Percentiles rank a stretch among this genome's conserved stretches.
phyloP scores from a whole-genome alignment of 2,797 vertebrate species.

The Siniperca undulata region DNA sequence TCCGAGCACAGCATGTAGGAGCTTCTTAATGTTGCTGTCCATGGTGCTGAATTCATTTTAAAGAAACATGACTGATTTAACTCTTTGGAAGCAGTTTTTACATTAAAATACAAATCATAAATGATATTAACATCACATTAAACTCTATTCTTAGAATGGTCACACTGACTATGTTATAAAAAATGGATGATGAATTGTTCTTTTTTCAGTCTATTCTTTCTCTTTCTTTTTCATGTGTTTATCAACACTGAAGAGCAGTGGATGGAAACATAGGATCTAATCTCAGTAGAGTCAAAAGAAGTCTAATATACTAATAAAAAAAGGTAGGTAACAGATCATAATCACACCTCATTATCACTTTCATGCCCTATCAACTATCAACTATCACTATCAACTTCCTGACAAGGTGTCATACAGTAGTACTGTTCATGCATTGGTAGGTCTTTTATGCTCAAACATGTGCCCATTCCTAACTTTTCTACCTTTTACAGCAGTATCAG shows the following conservation, averaged over 20 bases:
- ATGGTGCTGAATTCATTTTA: conserved; percentile 51
- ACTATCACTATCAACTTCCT: background rate
- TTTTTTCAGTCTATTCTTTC: conserved; percentile 16
- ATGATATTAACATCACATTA: background rate
- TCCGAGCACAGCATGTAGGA: background rate
- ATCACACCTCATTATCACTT: background rate
- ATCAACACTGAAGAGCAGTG: conserved; percentile 24
- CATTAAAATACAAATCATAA: background rate
- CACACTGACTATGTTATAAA: background rate
- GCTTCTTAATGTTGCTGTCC: conserved; percentile 50
- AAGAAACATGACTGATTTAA: background rate
- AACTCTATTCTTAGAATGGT: background rate
- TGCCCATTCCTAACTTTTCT: background rate
- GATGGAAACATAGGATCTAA: conserved; percentile 53
- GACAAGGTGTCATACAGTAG: no score
- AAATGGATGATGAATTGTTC: background rate
- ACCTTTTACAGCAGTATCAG: background rate
- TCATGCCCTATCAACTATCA: no score
- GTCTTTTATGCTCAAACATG: background rate
- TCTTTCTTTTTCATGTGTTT: conserved; percentile 46
- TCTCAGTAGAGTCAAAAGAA: conserved; percentile 24
- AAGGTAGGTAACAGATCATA: conserved; percentile 38
- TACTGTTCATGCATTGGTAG: background rate
- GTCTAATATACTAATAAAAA: conserved; percentile 34
- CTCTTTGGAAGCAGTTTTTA: conserved; percentile 2